phyloP scores from a whole-genome alignment of 2,797 vertebrate genomes.

The Distichodus sexfasciatus region DNA sequence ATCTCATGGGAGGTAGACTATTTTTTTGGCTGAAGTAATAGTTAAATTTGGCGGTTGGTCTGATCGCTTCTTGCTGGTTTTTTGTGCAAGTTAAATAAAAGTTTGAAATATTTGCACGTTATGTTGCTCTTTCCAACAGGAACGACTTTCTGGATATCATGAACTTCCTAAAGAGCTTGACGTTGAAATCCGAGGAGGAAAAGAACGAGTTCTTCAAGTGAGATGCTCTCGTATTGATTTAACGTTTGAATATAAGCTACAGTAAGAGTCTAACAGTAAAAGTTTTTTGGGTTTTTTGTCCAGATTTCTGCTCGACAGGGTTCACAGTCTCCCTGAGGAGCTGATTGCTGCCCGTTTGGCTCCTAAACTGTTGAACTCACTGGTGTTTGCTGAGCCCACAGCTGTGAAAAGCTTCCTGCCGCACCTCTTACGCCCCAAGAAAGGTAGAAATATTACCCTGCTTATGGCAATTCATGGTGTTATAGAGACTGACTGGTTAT shows the following conservation, averaged over 20 bases:
- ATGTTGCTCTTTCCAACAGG: too few species aligned
- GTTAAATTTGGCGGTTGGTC: too few species aligned
- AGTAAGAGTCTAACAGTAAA: too few species aligned
- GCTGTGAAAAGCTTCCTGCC: constrained; percentile 97
- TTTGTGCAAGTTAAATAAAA: too few species aligned
- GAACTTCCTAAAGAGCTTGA: constrained; percentile 94
- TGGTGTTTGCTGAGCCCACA: constrained; percentile 94
- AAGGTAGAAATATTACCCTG: too few species aligned
- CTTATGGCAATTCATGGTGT: too few species aligned
- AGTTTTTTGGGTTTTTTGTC: too few species aligned
- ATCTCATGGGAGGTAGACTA: neutral
- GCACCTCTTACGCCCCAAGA: constrained; percentile 91
- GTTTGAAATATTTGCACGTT: too few species aligned
- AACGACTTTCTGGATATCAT: constrained; percentile 96
- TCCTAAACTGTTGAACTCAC: constrained; percentile 88
- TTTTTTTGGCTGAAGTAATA: too few species aligned
- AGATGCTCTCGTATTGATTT: constrained; percentile 42
- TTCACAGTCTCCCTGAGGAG: constrained; percentile 87
- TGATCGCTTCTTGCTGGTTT: too few species aligned
- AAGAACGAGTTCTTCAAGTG: constrained; percentile 99
- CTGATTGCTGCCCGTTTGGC: constrained; percentile 86
- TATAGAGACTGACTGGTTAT: too few species aligned
- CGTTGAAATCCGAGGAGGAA: constrained; percentile 93
- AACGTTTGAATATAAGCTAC: neutral
- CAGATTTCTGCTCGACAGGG: constrained; percentile 90